Percentiles rank a stretch among this genome's conserved stretches.
These are phyloP conservation scores for Todiramphus saurophagus DNA, from an alignment of 2,113 vertebrate genomes.

Conservation along the genomic window DNA sequence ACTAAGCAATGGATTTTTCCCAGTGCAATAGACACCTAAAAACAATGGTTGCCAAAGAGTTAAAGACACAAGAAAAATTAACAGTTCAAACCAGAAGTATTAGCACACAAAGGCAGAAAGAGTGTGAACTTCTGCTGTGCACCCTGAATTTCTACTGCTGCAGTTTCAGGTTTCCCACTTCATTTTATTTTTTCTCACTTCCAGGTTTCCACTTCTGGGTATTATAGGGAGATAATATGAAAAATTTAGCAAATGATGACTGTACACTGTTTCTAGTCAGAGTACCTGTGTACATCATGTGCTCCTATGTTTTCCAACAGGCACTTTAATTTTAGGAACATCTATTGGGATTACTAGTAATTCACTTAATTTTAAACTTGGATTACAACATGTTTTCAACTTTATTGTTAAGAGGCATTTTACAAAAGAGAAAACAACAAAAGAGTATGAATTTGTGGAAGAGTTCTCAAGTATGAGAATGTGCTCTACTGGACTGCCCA, in stretches of 20 bases:
- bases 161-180: constrained; percentile 21
- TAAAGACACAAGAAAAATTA: constrained; percentile 57
- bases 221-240: not conserved
- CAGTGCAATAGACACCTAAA: not conserved
- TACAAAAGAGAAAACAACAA: not conserved
- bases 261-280: not conserved
- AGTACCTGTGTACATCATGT: not conserved
- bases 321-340: not conserved
- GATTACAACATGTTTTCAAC: not conserved
- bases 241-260: not conserved
- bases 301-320: not conserved
- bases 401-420: not conserved
- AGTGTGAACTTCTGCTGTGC: constrained; percentile 23
- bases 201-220: constrained; percentile 1
- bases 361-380: not conserved
- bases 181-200: constrained; percentile 33
- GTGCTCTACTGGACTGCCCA: not conserved
- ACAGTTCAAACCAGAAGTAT: constrained; percentile 17
- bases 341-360: not conserved
- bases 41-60: not conserved
- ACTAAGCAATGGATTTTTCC: not conserved
- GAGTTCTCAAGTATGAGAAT: not conserved
- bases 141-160: constrained; percentile 46
- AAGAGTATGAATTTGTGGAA: not conserved
- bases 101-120: not conserved